A percentile compares a stretch with the other conserved stretches of the same genome.
phyloP scores from a whole-genome alignment of 2,113 vertebrate genomes.

The Papio anubis region DNA sequence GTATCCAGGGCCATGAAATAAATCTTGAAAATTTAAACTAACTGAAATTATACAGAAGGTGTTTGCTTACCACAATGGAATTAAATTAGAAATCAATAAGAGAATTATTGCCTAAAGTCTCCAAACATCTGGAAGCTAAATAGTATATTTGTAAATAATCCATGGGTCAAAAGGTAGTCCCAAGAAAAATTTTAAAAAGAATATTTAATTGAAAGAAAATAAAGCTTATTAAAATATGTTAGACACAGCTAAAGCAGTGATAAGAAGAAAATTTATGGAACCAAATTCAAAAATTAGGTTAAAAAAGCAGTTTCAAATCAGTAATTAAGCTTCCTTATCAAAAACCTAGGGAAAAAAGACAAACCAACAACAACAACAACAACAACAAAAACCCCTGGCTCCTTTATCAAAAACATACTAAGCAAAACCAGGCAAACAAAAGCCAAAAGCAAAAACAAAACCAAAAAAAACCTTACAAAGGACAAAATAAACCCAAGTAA shows the following conservation, averaged over 20 bases:
- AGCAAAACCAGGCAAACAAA: too few species aligned
- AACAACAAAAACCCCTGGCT: background rate
- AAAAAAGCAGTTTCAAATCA: background rate
- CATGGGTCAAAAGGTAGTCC: background rate
- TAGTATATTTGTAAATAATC: background rate
- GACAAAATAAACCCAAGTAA: conserved; percentile 27
- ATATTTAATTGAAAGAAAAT: background rate
- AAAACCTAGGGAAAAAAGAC: background rate
- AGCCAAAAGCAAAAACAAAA: background rate
- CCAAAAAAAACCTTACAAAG: background rate
- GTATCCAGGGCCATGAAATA: background rate
- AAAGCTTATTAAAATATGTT: background rate
- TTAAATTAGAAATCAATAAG: background rate
- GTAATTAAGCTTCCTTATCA: background rate
- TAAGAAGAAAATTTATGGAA: background rate
- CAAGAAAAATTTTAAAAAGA: background rate
- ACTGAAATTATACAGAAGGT: background rate
- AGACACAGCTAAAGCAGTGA: background rate
- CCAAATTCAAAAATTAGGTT: background rate
- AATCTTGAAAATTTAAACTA: background rate
- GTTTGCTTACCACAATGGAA: background rate
- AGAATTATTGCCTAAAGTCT: background rate
- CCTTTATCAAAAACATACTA: background rate
- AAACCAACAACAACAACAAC: too few species aligned
- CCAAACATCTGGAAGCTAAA: background rate